phyloP scores from a whole-genome alignment of 2,888 invertebrate species.

The Barypeithes pellucidus region DNA sequence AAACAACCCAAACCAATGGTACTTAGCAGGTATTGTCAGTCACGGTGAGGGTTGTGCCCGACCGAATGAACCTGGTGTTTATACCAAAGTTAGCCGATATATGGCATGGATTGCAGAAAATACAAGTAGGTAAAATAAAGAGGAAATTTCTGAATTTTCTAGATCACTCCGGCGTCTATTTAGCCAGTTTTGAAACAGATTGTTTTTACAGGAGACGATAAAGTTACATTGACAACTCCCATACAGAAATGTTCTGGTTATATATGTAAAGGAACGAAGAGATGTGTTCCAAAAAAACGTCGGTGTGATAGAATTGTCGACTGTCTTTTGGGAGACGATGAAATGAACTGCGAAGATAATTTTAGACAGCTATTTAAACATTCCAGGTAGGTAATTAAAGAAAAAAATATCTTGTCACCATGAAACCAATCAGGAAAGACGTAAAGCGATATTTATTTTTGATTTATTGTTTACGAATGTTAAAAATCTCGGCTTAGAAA shows the following conservation, averaged over 20 bases:
- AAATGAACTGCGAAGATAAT: constrained; percentile 75
- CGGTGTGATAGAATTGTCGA: constrained; percentile 84
- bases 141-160: no score
- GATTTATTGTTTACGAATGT: no score
- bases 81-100: constrained; percentile 84
- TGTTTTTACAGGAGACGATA: constrained; percentile 71
- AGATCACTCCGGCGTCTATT: no score
- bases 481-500: no score
- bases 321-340: constrained; percentile 88
- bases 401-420: not conserved
- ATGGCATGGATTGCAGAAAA: constrained; percentile 82
- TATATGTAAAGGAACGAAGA: constrained; percentile 77
- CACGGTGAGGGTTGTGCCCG: constrained; percentile 91
- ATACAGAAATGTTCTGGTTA: constrained; percentile 82
- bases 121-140: constrained; percentile 72
- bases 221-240: constrained; percentile 73
- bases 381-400: constrained; percentile 26
- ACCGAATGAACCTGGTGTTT: constrained; percentile 86
- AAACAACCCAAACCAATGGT: constrained; percentile 80
- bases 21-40: constrained; percentile 88
- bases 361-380: constrained; percentile 56
- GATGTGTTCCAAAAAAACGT: constrained; percentile 78
- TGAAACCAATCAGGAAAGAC: no score
- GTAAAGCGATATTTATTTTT: no score
- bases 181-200: no score